Conservation (phyloP, 2,888 invertebrate genomes). For the Ichneumoninae sp. region DNA sequence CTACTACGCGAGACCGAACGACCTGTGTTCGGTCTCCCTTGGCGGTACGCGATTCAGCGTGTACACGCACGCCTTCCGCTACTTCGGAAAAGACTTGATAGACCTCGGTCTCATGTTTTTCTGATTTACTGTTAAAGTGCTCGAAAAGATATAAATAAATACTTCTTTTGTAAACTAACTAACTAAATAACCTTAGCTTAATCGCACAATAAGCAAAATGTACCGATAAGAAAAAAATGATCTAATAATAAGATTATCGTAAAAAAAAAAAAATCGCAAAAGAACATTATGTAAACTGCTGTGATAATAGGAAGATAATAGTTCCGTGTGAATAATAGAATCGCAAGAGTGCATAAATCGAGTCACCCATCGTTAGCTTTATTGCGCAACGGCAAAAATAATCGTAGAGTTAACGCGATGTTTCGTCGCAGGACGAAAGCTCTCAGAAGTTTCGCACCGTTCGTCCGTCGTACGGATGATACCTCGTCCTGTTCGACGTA, state of each 20-base stretch:
- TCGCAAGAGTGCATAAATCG: slow-evolving; percentile 36
- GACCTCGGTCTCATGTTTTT: slow-evolving; percentile 75
- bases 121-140: slow-evolving; percentile 55
- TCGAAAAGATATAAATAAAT: neutral
- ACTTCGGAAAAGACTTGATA: slow-evolving; percentile 75
- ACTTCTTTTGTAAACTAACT: slow-evolving; percentile 22
- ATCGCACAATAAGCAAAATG: neutral
- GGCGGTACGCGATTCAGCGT: slow-evolving; percentile 83
- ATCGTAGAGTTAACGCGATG: neutral
- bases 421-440: slow-evolving; percentile 3
- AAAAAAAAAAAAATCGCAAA: neutral
- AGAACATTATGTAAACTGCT: neutral
- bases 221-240: slow-evolving; percentile 2
- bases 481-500: neutral
- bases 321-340: slow-evolving; percentile 18
- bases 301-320: slow-evolving; percentile 28
- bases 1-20: slow-evolving; percentile 85
- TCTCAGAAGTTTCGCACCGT: neutral
- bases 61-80: slow-evolving; percentile 75
- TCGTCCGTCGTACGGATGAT: slow-evolving; percentile 25
- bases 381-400: slow-evolving; percentile 29
- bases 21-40: slow-evolving; percentile 84
- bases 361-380: slow-evolving; percentile 18
- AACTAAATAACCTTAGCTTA: slow-evolving; percentile 17
- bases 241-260: neutral